Evolutionary conservation across 2,888 invertebrate genomes (phyloP).

Genomic region (Ptychoptera contaminata): DNA sequence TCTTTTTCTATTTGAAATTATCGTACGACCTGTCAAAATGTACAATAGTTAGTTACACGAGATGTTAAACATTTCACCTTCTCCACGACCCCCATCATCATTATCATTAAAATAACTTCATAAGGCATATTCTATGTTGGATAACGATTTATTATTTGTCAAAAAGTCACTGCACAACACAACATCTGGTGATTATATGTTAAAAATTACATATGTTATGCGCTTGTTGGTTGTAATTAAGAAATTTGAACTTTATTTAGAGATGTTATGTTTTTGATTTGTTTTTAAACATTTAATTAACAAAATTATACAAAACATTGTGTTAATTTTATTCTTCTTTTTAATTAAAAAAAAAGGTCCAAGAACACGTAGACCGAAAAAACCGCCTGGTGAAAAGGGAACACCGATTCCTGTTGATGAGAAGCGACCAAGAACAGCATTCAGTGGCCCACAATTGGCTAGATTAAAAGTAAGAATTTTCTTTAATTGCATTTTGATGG

Average conservation of each 20-base stretch:
- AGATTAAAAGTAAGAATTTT: slow-evolving; percentile 51
- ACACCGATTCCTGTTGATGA: slow-evolving; percentile 43
- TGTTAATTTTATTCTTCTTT: slow-evolving; percentile 12
- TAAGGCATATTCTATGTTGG: too few species aligned
- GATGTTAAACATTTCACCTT: too few species aligned
- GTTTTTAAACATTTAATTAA: neutral
- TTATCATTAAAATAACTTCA: too few species aligned
- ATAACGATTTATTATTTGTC: too few species aligned
- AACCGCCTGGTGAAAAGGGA: slow-evolving; percentile 28
- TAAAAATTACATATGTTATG: too few species aligned
- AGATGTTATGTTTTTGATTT: neutral
- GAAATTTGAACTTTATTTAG: neutral
- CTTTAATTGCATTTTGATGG: neutral
- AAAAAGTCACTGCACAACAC: too few species aligned
- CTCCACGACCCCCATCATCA: too few species aligned
- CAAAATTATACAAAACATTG: neutral
- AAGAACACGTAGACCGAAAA: slow-evolving; percentile 30
- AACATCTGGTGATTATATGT: too few species aligned
- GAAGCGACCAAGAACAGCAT: slow-evolving; percentile 90
- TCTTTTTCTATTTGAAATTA: too few species aligned
- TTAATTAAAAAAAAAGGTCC: slow-evolving; percentile 20
- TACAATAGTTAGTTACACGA: too few species aligned
- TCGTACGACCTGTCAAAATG: too few species aligned
- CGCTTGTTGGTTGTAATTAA: neutral
- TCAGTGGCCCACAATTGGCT: slow-evolving; percentile 83